Evolutionary conservation across 2,113 vertebrate species (phyloP).

Genomic region (Zonotrichia leucophrys): DNA sequence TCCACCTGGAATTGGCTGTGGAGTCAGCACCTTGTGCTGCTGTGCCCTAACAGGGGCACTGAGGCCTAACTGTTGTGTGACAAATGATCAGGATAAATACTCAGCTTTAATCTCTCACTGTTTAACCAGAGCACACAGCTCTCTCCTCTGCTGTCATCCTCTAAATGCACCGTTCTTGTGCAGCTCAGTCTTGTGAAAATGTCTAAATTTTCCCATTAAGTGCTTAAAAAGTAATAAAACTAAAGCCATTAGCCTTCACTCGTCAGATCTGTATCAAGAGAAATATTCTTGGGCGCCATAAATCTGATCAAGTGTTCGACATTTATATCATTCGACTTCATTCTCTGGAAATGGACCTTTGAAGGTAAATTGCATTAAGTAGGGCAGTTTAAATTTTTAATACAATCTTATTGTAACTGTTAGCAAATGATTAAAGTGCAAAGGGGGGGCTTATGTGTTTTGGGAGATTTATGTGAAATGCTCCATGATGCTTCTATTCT

Average conservation of each 20-base stretch:
- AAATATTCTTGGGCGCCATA: slow-evolving; percentile 74
- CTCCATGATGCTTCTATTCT: background rate
- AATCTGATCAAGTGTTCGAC: slow-evolving; percentile 84
- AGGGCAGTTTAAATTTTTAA: slow-evolving; percentile 91
- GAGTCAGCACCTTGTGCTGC: background rate
- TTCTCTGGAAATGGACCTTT: slow-evolving; percentile 86
- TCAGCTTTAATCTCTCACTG: background rate
- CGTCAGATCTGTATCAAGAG: slow-evolving; percentile 66
- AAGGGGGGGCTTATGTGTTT: slow-evolving; percentile 54
- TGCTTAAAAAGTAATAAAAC: slow-evolving; percentile 83
- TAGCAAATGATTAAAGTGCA: slow-evolving; percentile 84
- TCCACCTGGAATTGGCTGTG: accelerated
- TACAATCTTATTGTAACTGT: slow-evolving; percentile 90
- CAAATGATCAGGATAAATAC: background rate
- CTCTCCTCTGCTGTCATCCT: slow-evolving; percentile 40
- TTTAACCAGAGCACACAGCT: background rate
- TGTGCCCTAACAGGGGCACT: background rate
- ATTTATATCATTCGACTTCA: slow-evolving; percentile 78
- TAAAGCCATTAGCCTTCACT: slow-evolving; percentile 74
- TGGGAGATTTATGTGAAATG: slow-evolving; percentile 64
- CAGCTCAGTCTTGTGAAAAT: slow-evolving; percentile 70
- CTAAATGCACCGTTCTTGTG: slow-evolving; percentile 38
- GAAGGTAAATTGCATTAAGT: slow-evolving; percentile 88
- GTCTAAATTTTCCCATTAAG: slow-evolving; percentile 79
- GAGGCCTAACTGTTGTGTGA: background rate